Evolutionary conservation across 2,113 vertebrate genomes (phyloP), one percentile per base, ranked within the genome.

Genomic region (Vimba vimba): DNA sequence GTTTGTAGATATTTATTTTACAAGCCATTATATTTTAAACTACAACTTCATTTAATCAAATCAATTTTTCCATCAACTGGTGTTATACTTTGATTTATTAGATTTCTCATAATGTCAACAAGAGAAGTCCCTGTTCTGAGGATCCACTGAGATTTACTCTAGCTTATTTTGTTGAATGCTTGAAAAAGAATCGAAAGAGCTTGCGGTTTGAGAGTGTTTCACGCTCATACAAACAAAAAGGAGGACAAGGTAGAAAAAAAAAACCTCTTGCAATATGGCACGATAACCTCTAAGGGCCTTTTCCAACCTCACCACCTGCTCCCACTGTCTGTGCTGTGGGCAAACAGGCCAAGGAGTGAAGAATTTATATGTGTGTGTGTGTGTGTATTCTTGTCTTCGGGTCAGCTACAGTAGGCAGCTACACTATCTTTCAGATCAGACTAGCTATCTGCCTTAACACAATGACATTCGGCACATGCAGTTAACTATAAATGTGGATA

Each of bases 391-490:
- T 79, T 79, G 12, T 43, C 77, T 62, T 10, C 15, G 23, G 77
- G 55, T 79, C 55, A 43, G 23, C 30, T 79, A 79, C 21, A 79
- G 52, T 39, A 78, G 17, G 19, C 50, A 57, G 27, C 52, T 78
- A 78, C 39, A 1, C n/a, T 15, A 33, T 43, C 30, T 68, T 84
- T 75, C 21, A 75, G 47, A 79, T 81, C 39, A 47, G 43, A 62
- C 78, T 62, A n/a, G 17, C 30, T 50, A 30, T 33, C 76, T 36
- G 52, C 5, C 76, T 36, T 23, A 43, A 80, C 45, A 52, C 50
- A 85, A 85, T 82, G 76, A 79, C 23, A 87, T 85, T 81, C 82
- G 30, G 27, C 66, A 82, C 45, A 82, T 85, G 66, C 59, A 12
- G 50, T 25, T 39, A 4, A 68, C 45, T 50, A 19, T 17, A 55